Percentiles rank a stretch among this genome's conserved stretches.
These are phyloP conservation scores for Odontothrips loti DNA, from an alignment of 2,888 invertebrate species.

Conservation along the genomic window DNA sequence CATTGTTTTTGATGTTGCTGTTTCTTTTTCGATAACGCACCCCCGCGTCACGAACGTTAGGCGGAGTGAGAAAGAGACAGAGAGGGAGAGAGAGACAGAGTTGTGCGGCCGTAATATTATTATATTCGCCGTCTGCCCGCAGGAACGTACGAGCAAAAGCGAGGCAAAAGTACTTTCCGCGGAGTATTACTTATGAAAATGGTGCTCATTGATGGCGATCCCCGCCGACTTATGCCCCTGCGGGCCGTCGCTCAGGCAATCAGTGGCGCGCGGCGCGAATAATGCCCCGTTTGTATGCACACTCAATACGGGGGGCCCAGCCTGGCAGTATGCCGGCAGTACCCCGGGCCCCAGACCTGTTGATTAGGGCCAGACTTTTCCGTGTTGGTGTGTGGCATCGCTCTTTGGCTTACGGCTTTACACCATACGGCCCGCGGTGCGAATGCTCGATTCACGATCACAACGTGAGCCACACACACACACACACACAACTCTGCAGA, in stretches of 20 bases:
- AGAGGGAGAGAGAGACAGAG: no score
- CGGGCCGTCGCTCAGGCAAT: not conserved
- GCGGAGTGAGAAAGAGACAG: no score
- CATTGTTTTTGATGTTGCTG: no score
- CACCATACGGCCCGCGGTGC: not conserved
- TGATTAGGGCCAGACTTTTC: no score
- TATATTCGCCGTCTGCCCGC: not conserved
- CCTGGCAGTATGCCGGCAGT: not conserved
- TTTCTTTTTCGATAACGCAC: no score
- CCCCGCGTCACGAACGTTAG: no score
- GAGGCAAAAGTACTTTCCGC: not conserved
- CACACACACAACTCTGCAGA: no score
- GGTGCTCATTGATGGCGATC: slow-evolving; percentile 7
- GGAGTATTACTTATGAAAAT: slow-evolving; percentile 11
- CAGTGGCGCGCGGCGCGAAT: not conserved
- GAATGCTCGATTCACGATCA: no score
- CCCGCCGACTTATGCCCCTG: slow-evolving; percentile 1
- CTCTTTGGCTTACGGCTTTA: not conserved
- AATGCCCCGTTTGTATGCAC: slow-evolving; percentile 9
- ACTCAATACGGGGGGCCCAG: not conserved
- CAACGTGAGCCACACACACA: no score
- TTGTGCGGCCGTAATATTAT: no score
- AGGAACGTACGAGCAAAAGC: slow-evolving; percentile 1
- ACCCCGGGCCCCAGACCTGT: not conserved
- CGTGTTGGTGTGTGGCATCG: no score